Conservation (phyloP, 2,113 vertebrate species). For the Oceanites oceanicus region DNA sequence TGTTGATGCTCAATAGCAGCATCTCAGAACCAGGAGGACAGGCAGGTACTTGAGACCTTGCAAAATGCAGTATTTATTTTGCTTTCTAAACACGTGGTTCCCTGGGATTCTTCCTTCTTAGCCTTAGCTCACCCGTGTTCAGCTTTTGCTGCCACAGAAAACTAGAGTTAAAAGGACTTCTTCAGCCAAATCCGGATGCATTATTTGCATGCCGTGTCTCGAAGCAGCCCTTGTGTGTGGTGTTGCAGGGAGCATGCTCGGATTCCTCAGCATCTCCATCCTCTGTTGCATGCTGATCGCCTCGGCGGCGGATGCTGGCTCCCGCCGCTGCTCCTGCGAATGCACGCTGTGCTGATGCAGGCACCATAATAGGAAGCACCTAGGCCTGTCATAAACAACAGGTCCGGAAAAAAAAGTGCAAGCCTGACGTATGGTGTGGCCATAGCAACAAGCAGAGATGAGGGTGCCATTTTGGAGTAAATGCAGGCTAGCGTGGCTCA, state of each 20-base stretch:
- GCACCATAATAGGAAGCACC: conserved; percentile 52
- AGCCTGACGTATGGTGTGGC: conserved; percentile 26
- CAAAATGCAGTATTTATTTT: background rate
- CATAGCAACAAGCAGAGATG: conserved; percentile 64
- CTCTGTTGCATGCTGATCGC: conserved; percentile 46
- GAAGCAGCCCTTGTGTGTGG: background rate
- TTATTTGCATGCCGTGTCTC: background rate
- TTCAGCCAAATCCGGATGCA: background rate
- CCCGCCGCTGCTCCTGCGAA: background rate
- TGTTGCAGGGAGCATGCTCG: background rate
- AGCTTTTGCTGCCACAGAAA: background rate
- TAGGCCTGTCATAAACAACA: conserved; percentile 40
- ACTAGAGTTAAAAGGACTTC: background rate
- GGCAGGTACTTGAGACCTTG: background rate
- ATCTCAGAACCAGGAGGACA: background rate
- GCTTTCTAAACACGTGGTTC: background rate
- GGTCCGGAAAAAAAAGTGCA: conserved; percentile 1
- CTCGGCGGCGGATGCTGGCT: background rate
- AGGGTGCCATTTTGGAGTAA: conserved; percentile 27
- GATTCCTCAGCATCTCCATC: conserved; percentile 27
- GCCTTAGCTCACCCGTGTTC: background rate
- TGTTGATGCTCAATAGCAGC: background rate
- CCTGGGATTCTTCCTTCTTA: background rate
- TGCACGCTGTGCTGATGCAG: conserved; percentile 18
- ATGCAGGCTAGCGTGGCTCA: background rate